Conservation (phyloP, 2,797 vertebrate species). For the Erithacus rubecula region DNA sequence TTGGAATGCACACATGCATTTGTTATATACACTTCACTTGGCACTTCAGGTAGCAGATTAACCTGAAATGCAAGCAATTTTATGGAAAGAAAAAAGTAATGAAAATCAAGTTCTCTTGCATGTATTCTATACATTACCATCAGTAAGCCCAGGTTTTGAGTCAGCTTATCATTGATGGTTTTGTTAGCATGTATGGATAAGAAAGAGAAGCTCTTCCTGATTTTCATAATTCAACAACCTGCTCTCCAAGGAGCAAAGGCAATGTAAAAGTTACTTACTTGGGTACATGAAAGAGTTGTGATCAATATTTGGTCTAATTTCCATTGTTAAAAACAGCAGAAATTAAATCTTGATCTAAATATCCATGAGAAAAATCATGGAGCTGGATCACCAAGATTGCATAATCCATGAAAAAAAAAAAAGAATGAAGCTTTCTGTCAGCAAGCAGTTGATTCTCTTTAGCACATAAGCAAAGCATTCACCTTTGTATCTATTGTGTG, state of each 20-base stretch:
- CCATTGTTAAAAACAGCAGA: neutral
- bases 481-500: constrained; percentile 89
- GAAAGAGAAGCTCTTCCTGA: constrained; percentile 57
- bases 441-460: constrained; percentile 63
- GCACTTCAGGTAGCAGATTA: constrained; percentile 19
- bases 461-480: constrained; percentile 80
- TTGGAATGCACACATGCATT: neutral
- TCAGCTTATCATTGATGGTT: neutral
- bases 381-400: constrained; percentile 58
- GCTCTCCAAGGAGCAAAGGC: constrained; percentile 31
- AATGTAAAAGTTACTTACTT: constrained; percentile 51
- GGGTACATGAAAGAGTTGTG: constrained; percentile 16
- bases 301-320: constrained; percentile 51
- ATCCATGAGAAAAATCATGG: neutral
- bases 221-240: constrained; percentile 44
- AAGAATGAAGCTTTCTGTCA: constrained; percentile 53
- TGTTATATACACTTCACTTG: constrained; percentile 36
- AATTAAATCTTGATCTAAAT: constrained; percentile 26
- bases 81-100: neutral
- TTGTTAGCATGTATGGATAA: constrained; percentile 57
- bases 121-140: constrained; percentile 58
- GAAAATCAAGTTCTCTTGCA: constrained; percentile 70
- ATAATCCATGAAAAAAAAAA: constrained; percentile 29
- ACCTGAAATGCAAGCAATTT: neutral
- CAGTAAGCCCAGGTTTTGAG: neutral